phyloP scores from a whole-genome alignment of 2,113 vertebrate species.

The Galemys pyrenaicus region DNA sequence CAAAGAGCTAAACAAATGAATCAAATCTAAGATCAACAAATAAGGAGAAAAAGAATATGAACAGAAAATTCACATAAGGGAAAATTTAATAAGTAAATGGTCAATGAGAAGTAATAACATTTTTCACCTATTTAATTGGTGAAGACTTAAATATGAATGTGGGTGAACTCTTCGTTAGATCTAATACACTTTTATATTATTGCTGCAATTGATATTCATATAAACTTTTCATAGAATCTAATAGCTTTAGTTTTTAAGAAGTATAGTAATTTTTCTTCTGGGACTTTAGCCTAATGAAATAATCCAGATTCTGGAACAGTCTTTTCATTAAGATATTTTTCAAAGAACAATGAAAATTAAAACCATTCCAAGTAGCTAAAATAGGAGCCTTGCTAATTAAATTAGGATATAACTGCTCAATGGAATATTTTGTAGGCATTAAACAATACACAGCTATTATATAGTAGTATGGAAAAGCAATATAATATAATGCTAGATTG shows the following conservation, averaged over 20 bases:
- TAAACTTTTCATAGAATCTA: conserved; percentile 36
- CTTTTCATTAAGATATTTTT: conserved; percentile 40
- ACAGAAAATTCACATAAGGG: conserved; percentile 15
- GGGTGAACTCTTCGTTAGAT: background rate
- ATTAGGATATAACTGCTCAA: background rate
- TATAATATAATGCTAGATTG: background rate
- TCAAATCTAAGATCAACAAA: conserved; percentile 25
- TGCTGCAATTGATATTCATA: conserved; percentile 22
- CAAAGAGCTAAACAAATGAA: background rate
- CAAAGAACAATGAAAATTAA: conserved; percentile 61
- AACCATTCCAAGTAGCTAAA: conserved; percentile 41
- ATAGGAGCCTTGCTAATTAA: conserved; percentile 37
- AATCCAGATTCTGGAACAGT: conserved; percentile 19
- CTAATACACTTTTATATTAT: background rate
- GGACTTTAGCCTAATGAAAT: conserved; percentile 51
- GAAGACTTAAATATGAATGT: conserved; percentile 34
- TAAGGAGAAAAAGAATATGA: background rate
- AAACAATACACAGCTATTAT: conserved; percentile 14
- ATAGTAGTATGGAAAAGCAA: background rate
- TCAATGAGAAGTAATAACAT: background rate
- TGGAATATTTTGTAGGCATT: conserved; percentile 36
- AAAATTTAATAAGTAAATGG: conserved; percentile 53
- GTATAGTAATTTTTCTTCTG: conserved; percentile 54
- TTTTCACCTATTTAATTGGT: conserved; percentile 40
- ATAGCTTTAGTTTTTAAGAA: conserved; percentile 33